Evolutionary conservation across 1,140 invertebrate species (phyloP).

Genomic region (Drosophila pruinosa): DNA sequence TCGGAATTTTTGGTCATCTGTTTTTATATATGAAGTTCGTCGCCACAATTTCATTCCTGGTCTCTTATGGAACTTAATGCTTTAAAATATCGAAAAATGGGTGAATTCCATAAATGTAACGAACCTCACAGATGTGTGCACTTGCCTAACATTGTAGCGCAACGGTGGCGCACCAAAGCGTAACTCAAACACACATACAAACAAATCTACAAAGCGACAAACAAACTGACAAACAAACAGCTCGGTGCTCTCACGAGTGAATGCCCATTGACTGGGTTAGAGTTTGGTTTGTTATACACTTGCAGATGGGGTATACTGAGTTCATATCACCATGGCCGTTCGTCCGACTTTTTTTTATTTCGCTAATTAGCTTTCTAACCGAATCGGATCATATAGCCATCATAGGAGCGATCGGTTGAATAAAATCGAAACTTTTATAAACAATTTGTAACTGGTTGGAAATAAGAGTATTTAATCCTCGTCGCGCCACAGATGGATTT

Average conservation of each 20-base stretch:
- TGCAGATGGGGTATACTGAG: neutral
- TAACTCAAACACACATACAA: conserved; percentile 39
- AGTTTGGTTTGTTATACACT: conserved; percentile 14
- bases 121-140: too few species aligned
- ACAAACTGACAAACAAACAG: conserved; percentile 9
- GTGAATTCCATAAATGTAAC: too few species aligned
- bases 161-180: conserved; percentile 49
- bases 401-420: neutral
- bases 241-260: conserved; percentile 11
- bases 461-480: neutral
- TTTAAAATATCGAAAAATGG: too few species aligned
- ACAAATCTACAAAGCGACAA: conserved; percentile 40
- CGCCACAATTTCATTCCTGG: too few species aligned
- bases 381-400: too few species aligned
- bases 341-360: neutral
- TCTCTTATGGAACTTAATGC: too few species aligned
- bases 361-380: too few species aligned
- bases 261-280: conserved; percentile 18
- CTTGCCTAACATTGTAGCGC: conserved; percentile 23
- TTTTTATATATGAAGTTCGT: too few species aligned
- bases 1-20: too few species aligned
- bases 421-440: too few species aligned
- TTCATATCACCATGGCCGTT: neutral
- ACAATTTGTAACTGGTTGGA: neutral
- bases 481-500: neutral